Percentiles rank a stretch among this genome's conserved stretches.
phyloP scores from a whole-genome alignment of 2,113 vertebrate genomes.

The Glaucidium brasilianum region DNA sequence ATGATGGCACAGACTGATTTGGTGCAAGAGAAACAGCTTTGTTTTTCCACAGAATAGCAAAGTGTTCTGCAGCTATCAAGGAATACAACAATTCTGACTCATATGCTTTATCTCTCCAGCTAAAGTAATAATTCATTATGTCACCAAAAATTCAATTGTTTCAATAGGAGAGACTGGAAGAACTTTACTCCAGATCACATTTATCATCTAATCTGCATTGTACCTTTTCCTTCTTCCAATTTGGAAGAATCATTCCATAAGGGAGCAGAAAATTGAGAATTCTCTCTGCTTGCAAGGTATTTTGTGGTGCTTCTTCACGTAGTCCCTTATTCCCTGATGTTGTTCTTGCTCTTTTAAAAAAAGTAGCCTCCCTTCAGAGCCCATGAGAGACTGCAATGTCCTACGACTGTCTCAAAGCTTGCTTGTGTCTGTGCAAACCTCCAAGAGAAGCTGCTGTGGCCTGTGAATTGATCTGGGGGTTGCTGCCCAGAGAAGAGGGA shows the following conservation, averaged over 20 bases:
- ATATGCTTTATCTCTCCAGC: background rate
- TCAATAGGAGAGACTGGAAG: background rate
- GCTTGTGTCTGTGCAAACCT: too few species aligned
- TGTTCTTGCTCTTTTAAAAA: background rate
- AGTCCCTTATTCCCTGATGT: background rate
- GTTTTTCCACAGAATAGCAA: background rate
- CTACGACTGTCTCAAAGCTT: too few species aligned
- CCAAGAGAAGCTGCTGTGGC: too few species aligned
- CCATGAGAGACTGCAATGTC: too few species aligned
- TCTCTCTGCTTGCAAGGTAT: background rate
- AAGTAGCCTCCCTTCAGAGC: background rate
- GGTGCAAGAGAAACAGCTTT: background rate
- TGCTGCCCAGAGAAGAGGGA: too few species aligned
- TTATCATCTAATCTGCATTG: background rate
- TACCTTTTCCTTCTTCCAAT: background rate
- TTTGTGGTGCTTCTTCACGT: background rate
- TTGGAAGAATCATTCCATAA: background rate
- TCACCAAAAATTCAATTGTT: background rate
- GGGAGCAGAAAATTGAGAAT: background rate
- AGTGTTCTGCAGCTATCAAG: background rate
- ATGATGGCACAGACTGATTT: background rate
- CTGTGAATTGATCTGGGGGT: too few species aligned
- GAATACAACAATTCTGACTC: background rate
- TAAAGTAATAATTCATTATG: background rate
- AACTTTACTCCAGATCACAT: background rate